Evolutionary conservation across 2,888 invertebrate genomes (phyloP).

Genomic region (Hyppa rectilinea): DNA sequence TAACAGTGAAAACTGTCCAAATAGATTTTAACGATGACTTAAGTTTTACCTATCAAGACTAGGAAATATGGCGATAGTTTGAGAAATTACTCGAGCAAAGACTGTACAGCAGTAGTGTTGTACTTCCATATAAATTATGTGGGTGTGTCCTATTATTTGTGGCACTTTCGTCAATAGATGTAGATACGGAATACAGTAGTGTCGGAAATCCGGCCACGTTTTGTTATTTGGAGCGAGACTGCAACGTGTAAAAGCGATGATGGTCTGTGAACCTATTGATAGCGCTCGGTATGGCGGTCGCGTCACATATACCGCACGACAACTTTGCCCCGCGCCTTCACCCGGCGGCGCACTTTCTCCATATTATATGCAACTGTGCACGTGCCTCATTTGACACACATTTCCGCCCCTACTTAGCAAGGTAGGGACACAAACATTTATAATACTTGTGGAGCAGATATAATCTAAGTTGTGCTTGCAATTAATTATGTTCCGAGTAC

Average conservation of each 20-base stretch:
- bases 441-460: slow-evolving; percentile 42
- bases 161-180: slow-evolving; percentile 65
- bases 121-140: slow-evolving; percentile 34
- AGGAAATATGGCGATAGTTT: not conserved
- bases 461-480: slow-evolving; percentile 33
- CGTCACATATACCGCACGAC: slow-evolving; percentile 72
- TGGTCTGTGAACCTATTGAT: slow-evolving; percentile 85
- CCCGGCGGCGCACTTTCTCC: slow-evolving; percentile 83
- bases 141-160: slow-evolving; percentile 60
- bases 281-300: slow-evolving; percentile 78
- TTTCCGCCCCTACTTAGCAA: slow-evolving; percentile 71
- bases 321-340: slow-evolving; percentile 61
- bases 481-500: slow-evolving; percentile 15
- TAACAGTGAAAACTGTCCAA: not conserved
- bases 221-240: slow-evolving; percentile 86
- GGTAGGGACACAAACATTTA: slow-evolving; percentile 24
- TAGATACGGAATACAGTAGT: slow-evolving; percentile 68
- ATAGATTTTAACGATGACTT: not conserved
- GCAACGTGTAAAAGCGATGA: slow-evolving; percentile 81
- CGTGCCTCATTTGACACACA: slow-evolving; percentile 82
- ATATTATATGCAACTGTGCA: slow-evolving; percentile 74
- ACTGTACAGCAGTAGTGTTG: not conserved
- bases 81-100: slow-evolving; percentile 4
- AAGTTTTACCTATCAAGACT: not conserved
- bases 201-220: slow-evolving; percentile 87